A percentile compares a stretch with the other conserved stretches of the same genome.
These are phyloP conservation scores for Ptilodon capucinus DNA, from an alignment of 2,888 invertebrate genomes.

Conservation along the genomic window DNA sequence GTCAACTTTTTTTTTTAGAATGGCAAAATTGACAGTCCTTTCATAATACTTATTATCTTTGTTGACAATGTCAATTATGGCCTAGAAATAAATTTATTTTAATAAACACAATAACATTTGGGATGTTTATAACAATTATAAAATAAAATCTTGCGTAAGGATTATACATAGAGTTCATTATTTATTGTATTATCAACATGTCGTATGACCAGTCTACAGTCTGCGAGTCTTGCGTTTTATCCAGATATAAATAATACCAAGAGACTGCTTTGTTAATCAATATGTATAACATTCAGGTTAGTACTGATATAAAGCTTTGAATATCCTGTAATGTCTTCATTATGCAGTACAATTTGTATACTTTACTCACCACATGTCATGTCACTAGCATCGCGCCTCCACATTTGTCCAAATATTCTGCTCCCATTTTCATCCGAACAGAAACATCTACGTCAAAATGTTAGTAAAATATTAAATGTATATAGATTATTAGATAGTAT, in stretches of 20 bases:
- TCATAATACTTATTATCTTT: too few species aligned
- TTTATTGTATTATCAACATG: neutral
- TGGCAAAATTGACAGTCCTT: neutral
- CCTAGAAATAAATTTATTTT: neutral
- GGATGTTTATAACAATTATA: neutral
- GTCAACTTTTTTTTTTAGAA: neutral
- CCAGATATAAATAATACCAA: constrained; percentile 4
- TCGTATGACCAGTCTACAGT: neutral
- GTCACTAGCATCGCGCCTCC: constrained; percentile 78
- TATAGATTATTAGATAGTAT: too few species aligned
- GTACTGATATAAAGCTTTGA: neutral
- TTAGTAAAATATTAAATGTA: neutral
- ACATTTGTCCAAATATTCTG: constrained; percentile 86
- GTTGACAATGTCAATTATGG: neutral
- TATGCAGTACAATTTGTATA: neutral
- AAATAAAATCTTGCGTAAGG: neutral
- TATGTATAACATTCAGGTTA: constrained; percentile 29
- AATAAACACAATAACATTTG: neutral
- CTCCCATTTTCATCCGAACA: constrained; percentile 83
- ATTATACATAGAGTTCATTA: neutral
- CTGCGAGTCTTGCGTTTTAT: constrained; percentile 6
- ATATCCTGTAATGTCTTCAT: neutral
- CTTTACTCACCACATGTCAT: constrained; percentile 85
- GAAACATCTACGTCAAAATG: constrained; percentile 80
- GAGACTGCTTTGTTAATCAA: constrained; percentile 7